phyloP scores from a whole-genome alignment of 92 coral and sea anemone genomes.

The Epizoanthus scotinus region DNA sequence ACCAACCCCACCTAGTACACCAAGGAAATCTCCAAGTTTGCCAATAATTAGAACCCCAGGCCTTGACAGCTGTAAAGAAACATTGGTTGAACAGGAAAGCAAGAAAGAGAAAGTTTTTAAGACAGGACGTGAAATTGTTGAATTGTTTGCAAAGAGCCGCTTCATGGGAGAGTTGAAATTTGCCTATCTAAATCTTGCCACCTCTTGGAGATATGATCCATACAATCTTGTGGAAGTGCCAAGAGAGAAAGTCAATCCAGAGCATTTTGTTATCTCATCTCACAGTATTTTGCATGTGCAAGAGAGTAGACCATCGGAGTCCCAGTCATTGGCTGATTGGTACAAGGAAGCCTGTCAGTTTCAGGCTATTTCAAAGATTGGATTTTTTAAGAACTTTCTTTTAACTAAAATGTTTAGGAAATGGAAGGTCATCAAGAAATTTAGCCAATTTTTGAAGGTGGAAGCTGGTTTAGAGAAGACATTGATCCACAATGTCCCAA shows the following conservation, averaged over 20 bases:
- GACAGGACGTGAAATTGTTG: conserved; percentile 91
- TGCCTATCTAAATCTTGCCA: conserved; percentile 89
- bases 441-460: conserved; percentile 70
- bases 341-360: conserved; percentile 87
- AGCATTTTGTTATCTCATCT: conserved; percentile 94
- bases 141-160: conserved; percentile 80
- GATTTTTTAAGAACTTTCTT: conserved; percentile 90
- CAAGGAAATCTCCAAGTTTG: conserved; percentile 62
- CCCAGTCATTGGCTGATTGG: conserved; percentile 88
- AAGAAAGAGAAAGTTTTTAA: conserved; percentile 51
- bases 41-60: conserved; percentile 43
- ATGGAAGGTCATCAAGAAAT: conserved; percentile 81
- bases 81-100: conserved; percentile 34
- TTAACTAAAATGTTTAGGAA: conserved; percentile 80
- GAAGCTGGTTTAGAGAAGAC: conserved; percentile 72
- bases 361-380: conserved; percentile 75
- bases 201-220: conserved; percentile 83
- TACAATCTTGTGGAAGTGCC: conserved; percentile 86
- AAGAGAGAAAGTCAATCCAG: conserved; percentile 84
- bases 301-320: conserved; percentile 84
- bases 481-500: conserved; percentile 82
- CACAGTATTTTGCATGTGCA: conserved; percentile 88
- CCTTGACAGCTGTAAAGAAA: conserved; percentile 31
- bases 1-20: conserved; percentile 82
- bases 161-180: conserved; percentile 86